Percentiles rank a stretch among this genome's conserved stretches.
Conservation (phyloP, 2,888 invertebrate genomes). For the Smittia aterrima region DNA sequence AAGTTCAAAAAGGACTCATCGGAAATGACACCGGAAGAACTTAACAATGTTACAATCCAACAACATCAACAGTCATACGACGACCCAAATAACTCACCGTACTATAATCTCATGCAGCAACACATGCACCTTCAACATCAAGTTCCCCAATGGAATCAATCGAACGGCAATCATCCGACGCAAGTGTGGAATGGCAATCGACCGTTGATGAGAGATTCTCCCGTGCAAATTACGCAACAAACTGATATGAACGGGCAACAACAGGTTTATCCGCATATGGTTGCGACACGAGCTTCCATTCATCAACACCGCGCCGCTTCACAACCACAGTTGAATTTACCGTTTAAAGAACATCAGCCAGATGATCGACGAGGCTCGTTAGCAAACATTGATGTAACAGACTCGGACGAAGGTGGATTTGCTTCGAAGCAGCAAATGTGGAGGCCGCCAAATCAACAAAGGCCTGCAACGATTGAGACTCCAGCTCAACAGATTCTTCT, state of each 20-base stretch:
- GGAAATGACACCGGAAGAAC: constrained; percentile 55
- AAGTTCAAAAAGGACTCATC: constrained; percentile 65
- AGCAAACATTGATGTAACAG: constrained; percentile 60
- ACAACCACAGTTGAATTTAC: constrained; percentile 61
- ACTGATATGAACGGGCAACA: constrained; percentile 38
- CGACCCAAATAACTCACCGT: constrained; percentile 8
- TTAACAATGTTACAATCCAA: constrained; percentile 48
- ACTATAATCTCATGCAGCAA: constrained; percentile 40
- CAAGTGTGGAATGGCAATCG: constrained; percentile 43
- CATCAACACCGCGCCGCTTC: constrained; percentile 59
- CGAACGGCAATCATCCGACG: constrained; percentile 43
- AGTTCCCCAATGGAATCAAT: constrained; percentile 48
- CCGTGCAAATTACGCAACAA: constrained; percentile 33
- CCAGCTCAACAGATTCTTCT: constrained; percentile 43
- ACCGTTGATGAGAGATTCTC: constrained; percentile 29
- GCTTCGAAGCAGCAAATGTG: constrained; percentile 42
- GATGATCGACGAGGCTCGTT: constrained; percentile 59
- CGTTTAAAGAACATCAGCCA: constrained; percentile 44
- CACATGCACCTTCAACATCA: constrained; percentile 45
- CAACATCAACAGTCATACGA: constrained; percentile 41
- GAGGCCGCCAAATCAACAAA: constrained; percentile 43
- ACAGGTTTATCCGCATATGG: constrained; percentile 41
- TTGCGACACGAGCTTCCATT: constrained; percentile 35
- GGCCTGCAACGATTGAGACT: constrained; percentile 41
- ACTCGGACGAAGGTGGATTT: constrained; percentile 64